Conservation (phyloP, 1,140 invertebrate species). For the Brachionus calyciflorus region DNA sequence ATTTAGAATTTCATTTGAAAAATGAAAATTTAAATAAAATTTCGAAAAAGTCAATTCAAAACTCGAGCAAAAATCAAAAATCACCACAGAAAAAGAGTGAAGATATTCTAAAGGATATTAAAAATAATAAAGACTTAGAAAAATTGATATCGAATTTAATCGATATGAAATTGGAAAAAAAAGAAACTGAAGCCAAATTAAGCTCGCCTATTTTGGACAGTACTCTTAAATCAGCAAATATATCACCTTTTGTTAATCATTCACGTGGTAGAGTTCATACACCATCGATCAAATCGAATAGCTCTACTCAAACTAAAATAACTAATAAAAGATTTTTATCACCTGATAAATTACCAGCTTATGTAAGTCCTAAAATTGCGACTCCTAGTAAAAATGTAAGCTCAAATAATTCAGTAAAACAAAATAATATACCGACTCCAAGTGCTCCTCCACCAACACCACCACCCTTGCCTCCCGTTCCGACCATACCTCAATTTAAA, state of each 20-base stretch:
- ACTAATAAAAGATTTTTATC: constrained; percentile 29
- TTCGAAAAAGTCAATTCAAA: neutral
- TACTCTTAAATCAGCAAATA: neutral
- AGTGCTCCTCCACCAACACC: neutral
- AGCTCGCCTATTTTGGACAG: neutral
- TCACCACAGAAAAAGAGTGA: too few species aligned
- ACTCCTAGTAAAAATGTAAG: neutral
- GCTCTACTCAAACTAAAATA: constrained; percentile 22
- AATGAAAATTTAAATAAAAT: neutral
- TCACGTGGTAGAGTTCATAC: neutral
- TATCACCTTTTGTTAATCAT: constrained; percentile 23
- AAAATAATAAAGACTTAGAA: constrained; percentile 5
- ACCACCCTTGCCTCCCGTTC: neutral
- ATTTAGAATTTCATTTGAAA: constrained; percentile 15
- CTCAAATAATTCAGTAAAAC: too few species aligned
- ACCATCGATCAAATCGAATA: neutral
- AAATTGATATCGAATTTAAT: neutral
- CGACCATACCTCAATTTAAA: neutral
- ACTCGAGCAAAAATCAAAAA: too few species aligned
- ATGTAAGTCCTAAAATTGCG: neutral
- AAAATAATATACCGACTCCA: too few species aligned
- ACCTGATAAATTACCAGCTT: constrained; percentile 6
- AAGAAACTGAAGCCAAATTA: neutral
- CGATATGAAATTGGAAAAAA: constrained; percentile 7
- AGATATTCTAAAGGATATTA: neutral